These are phyloP conservation scores for Mobula birostris DNA, from an alignment of 2,113 vertebrate species.

Conservation along the genomic window DNA sequence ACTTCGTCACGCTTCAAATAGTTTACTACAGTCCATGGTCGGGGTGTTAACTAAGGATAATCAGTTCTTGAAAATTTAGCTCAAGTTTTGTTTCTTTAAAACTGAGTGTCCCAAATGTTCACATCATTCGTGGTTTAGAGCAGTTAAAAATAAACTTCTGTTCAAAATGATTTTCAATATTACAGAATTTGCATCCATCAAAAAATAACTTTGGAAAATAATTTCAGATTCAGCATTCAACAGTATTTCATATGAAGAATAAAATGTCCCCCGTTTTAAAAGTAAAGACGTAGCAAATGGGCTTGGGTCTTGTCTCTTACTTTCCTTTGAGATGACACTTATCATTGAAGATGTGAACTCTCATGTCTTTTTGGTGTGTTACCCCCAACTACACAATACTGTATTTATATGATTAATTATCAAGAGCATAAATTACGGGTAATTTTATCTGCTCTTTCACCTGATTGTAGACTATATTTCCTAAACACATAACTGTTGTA, in stretches of 20 bases:
- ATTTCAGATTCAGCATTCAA: not conserved
- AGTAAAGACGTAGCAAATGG: not conserved
- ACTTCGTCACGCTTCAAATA: not conserved
- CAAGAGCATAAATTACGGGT: not conserved
- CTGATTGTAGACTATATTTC: not conserved
- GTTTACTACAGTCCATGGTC: not conserved
- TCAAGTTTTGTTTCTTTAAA: not conserved
- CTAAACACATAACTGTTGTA: not conserved
- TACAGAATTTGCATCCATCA: not conserved
- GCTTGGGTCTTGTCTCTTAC: not conserved
- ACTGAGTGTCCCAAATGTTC: not conserved
- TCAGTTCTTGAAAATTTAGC: not conserved
- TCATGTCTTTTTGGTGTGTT: not conserved
- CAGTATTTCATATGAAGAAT: not conserved
- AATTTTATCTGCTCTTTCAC: not conserved
- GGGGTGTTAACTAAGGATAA: not conserved
- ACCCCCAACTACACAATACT: not conserved
- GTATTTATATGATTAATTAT: not conserved
- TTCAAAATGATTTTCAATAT: not conserved
- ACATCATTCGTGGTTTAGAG: not conserved
- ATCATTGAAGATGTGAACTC: not conserved
- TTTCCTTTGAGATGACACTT: not conserved
- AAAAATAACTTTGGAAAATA: not conserved
- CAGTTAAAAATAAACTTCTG: not conserved
- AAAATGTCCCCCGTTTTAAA: not conserved